These are phyloP conservation scores for Pseudonaja textilis DNA, from an alignment of 2,113 vertebrate species.

Conservation along the genomic window DNA sequence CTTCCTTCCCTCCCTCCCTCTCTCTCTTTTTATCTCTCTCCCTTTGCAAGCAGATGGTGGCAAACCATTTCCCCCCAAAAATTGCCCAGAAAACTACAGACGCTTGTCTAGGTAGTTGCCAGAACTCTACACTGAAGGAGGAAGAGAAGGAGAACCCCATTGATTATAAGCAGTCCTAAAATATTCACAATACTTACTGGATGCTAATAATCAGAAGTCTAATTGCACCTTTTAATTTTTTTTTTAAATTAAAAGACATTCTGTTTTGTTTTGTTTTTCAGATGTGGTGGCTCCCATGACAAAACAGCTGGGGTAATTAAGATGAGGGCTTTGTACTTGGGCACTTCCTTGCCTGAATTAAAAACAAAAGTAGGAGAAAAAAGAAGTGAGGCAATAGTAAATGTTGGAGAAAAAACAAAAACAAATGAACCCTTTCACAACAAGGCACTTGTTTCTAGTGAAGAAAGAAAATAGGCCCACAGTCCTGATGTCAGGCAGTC, in stretches of 20 bases:
- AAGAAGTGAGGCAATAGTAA: background rate
- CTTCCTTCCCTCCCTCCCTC: no score
- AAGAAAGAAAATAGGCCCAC: background rate
- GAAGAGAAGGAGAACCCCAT: background rate
- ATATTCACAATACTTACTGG: background rate
- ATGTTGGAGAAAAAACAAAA: background rate
- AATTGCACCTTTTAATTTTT: background rate
- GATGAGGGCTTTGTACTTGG: background rate
- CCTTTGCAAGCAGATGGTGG: background rate
- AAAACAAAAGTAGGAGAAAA: background rate
- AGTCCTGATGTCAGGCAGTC: background rate
- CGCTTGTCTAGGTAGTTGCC: background rate
- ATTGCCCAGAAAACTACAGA: background rate
- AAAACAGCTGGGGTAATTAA: background rate
- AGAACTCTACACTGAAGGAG: background rate
- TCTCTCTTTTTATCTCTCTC: background rate
- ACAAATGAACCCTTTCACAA: background rate
- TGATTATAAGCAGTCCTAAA: background rate
- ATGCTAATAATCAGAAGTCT: background rate
- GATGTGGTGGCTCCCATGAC: background rate
- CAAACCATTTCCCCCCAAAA: background rate
- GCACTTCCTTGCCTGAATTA: background rate
- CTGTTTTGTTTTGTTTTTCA: background rate
- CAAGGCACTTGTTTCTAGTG: background rate
- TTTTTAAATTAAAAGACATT: background rate